Evolutionary conservation across 1,140 invertebrate genomes (phyloP), one percentile per base, ranked within the genome.

Genomic region (Myzus persicae): DNA sequence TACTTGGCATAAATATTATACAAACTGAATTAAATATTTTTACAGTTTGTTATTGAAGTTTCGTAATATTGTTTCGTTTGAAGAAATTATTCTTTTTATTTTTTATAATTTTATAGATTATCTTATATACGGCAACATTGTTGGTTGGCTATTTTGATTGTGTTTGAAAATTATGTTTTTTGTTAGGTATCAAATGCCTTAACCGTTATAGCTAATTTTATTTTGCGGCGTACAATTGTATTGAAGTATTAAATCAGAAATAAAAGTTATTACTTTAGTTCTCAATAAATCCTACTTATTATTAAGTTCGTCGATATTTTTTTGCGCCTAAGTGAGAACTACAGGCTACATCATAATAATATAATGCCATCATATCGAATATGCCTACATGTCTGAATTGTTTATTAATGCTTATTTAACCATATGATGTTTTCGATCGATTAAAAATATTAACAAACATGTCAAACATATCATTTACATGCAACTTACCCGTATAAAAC

Each of bases 381-480:
- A n/a, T 67, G 31, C 54, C 31, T 59, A 18, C 14, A 76, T n/a
- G 31, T 76, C 59, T 76, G 31, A 76, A 76, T 76, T 76, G 59
- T n/a, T 76, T 76, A 76, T n/a, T n/a, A 76, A 76, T 20, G 31
- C 59, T n/a, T n/a, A 76, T 44, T 88, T 36, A 36, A 89, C 87
- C 36, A 89, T n/a, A 89, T 9, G 46, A 89, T 89, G 42, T 89
- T 51, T 51, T 40, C 36, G 36, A 89, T 89, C 48, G 48, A 89
- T 89, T 54, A 89, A 89, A 54, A 36, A 54, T 89, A 54, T 89
- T 89, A 54, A 54, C 88, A 54, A 51, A 89, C 46, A 89, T 89
- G 88, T 89, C 46, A 40, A 89, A 89, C 48, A 26, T 89, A 89
- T 54, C 26, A 89, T 51, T 89, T 89, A 89, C 88, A 89, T 42